A percentile compares a stretch with the other conserved stretches of the same genome.
Evolutionary conservation across 92 coral and sea anemone species (phyloP).

Genomic region (Pocillopora meandrina): DNA sequence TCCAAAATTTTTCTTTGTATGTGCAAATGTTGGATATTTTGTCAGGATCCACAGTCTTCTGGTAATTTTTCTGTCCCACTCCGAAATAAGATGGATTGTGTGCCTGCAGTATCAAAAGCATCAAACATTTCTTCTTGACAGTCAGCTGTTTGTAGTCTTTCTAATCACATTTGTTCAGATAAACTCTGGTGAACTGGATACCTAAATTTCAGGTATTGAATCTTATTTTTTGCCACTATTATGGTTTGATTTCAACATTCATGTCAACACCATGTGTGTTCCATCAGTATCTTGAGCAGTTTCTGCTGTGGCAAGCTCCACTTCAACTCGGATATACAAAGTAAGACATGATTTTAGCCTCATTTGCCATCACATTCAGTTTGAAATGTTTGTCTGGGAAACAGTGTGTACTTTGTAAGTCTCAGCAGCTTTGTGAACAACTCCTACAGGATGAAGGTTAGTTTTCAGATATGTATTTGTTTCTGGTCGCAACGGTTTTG

Average conservation of each 20-base stretch:
- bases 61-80: too few species aligned
- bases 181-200: not conserved
- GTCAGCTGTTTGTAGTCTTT: too few species aligned
- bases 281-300: not conserved
- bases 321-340: not conserved
- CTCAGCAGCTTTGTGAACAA: not conserved
- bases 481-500: not conserved
- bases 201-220: not conserved
- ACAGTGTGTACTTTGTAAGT: not conserved
- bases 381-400: not conserved
- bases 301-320: not conserved
- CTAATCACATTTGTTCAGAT: too few species aligned
- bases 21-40: not conserved
- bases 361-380: not conserved
- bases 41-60: not conserved
- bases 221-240: not conserved
- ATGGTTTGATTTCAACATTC: too few species aligned
- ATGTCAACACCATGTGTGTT: not conserved
- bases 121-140: too few species aligned
- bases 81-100: too few species aligned
- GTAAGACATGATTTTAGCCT: not conserved
- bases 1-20: not conserved
- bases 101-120: too few species aligned
- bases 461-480: not conserved
- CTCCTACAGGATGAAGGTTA: not conserved